Evolutionary conservation across 2,888 invertebrate genomes (phyloP).

Genomic region (Leptinotarsa peninsularis): DNA sequence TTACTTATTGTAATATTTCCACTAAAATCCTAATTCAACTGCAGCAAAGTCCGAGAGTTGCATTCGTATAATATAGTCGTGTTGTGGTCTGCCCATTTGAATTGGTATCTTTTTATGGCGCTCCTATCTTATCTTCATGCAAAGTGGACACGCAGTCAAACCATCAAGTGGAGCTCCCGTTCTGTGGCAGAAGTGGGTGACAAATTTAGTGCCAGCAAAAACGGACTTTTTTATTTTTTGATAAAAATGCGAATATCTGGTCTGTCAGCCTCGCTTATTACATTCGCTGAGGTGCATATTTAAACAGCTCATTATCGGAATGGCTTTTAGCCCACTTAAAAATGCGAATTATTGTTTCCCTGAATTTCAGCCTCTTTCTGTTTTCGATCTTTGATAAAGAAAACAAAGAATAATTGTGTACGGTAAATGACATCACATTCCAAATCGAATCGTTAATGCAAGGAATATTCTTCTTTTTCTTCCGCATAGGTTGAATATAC

Average conservation of each 20-base stretch:
- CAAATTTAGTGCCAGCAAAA: constrained; percentile 52
- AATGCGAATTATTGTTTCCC: constrained; percentile 20
- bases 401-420: too few relatives aligned
- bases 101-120: constrained; percentile 57
- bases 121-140: constrained; percentile 61
- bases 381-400: too few relatives aligned
- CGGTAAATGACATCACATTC: too few relatives aligned
- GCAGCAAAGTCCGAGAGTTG: constrained; percentile 25
- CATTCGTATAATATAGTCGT: constrained; percentile 42
- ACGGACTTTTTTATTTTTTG: constrained; percentile 29
- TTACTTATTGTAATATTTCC: neutral
- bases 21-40: constrained; percentile 20
- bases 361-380: neutral
- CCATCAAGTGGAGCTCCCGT: constrained; percentile 52
- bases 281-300: constrained; percentile 36
- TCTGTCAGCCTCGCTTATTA: constrained; percentile 47
- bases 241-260: constrained; percentile 46
- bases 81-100: constrained; percentile 43
- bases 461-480: too few relatives aligned
- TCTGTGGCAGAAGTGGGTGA: constrained; percentile 49
- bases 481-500: too few relatives aligned
- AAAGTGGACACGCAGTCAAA: constrained; percentile 60
- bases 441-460: too few relatives aligned
- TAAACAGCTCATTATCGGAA: constrained; percentile 37
- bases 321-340: constrained; percentile 25